These are phyloP conservation scores for Catharus ustulatus DNA, from an alignment of 2,797 vertebrate species.

Conservation along the genomic window DNA sequence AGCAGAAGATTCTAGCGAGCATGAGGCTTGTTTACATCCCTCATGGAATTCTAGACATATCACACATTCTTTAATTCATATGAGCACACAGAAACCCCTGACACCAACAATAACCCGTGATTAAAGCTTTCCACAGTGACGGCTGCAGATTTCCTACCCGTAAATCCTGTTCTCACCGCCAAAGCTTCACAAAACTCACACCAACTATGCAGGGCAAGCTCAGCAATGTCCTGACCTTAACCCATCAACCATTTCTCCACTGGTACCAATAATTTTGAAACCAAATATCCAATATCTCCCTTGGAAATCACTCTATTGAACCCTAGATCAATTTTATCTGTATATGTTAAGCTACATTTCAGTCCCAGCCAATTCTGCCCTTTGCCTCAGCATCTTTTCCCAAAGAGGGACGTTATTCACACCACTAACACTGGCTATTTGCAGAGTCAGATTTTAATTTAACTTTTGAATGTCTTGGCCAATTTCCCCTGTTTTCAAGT, in stretches of 20 bases:
- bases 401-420: neutral
- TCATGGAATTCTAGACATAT: slow-evolving; percentile 1
- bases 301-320: neutral
- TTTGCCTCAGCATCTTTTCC: neutral
- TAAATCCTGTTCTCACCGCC: slow-evolving; percentile 25
- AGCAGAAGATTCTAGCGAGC: neutral
- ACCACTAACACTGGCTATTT: slow-evolving; percentile 23
- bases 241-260: neutral
- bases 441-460: slow-evolving; percentile 50
- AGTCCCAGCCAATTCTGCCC: neutral
- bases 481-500: slow-evolving; percentile 14
- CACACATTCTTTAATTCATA: neutral
- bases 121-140: slow-evolving; percentile 24
- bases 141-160: slow-evolving; percentile 3
- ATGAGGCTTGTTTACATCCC: neutral
- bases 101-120: neutral
- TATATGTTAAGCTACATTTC: neutral
- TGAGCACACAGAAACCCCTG: neutral
- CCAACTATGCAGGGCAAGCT: neutral
- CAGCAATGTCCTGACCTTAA: neutral
- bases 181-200: neutral
- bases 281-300: neutral
- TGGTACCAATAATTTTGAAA: neutral
- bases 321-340: neutral
- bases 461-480: slow-evolving; percentile 42